Evolutionary conservation across 2,888 invertebrate species (phyloP).

Genomic region (Rhimphoctona megacephalus): DNA sequence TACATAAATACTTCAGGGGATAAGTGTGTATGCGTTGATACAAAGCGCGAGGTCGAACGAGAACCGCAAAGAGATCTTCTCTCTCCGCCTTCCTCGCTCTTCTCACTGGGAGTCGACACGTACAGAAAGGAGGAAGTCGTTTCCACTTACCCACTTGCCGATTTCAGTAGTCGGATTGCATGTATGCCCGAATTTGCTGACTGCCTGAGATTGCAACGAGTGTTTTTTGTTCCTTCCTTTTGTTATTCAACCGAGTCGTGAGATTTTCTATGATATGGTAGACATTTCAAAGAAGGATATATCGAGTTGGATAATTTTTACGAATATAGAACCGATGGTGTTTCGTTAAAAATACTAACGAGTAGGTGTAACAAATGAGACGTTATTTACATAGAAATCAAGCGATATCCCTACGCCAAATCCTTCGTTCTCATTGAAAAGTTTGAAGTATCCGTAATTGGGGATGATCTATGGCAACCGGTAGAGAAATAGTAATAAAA

Average conservation of each 20-base stretch:
- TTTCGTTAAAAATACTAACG: slow-evolving; percentile 14
- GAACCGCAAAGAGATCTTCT: slow-evolving; percentile 43
- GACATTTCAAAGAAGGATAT: slow-evolving; percentile 2
- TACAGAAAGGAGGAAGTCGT: slow-evolving; percentile 74
- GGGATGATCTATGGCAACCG: slow-evolving; percentile 16
- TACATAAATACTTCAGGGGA: background rate
- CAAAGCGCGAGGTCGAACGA: slow-evolving; percentile 26
- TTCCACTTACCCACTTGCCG: slow-evolving; percentile 78
- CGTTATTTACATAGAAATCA: background rate
- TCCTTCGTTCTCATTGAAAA: background rate
- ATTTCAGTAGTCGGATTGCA: slow-evolving; percentile 63
- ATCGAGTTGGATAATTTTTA: slow-evolving; percentile 18
- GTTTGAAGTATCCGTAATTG: background rate
- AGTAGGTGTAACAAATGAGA: background rate
- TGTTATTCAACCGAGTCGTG: slow-evolving; percentile 17
- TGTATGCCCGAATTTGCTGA: slow-evolving; percentile 45
- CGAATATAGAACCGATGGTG: slow-evolving; percentile 3
- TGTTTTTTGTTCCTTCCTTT: slow-evolving; percentile 15
- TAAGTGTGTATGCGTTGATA: slow-evolving; percentile 14
- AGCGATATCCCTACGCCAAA: background rate
- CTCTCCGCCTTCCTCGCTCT: slow-evolving; percentile 10
- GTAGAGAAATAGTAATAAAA: background rate
- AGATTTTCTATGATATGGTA: slow-evolving; percentile 7
- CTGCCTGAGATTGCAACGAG: slow-evolving; percentile 16
- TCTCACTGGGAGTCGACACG: slow-evolving; percentile 28